These are phyloP conservation scores for Drosophila ficusphila DNA, from an alignment of 1,140 invertebrate genomes.

Conservation along the genomic window DNA sequence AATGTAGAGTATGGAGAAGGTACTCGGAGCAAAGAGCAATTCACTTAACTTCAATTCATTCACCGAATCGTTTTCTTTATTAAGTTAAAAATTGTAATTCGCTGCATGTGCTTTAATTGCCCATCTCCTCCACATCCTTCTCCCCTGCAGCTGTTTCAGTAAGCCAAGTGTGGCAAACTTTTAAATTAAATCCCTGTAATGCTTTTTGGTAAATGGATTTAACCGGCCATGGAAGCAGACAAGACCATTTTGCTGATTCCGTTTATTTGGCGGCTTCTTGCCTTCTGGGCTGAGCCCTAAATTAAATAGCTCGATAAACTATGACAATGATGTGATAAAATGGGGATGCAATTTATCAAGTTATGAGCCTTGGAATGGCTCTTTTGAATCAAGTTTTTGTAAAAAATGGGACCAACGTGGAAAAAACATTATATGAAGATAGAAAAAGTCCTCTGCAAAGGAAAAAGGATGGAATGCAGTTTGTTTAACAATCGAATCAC, in stretches of 20 bases:
- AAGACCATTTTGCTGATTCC: not conserved
- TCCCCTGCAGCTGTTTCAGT: not conserved
- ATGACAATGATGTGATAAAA: too few relatives aligned
- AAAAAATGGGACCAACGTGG: too few relatives aligned
- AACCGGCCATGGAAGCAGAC: conserved; percentile 1
- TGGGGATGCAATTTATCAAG: too few relatives aligned
- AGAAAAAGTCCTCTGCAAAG: too few relatives aligned
- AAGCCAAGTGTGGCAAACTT: conserved; percentile 56
- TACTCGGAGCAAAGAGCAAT: conserved; percentile 25
- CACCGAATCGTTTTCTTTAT: conserved; percentile 53
- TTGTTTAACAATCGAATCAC: too few relatives aligned
- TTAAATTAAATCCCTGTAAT: conserved; percentile 69
- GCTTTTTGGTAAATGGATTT: conserved; percentile 53
- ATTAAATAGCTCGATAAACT: conserved; percentile 49
- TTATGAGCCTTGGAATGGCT: too few relatives aligned
- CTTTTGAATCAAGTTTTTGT: too few relatives aligned
- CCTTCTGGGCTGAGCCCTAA: conserved; percentile 9
- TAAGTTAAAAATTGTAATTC: conserved; percentile 74
- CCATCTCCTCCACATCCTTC: not conserved
- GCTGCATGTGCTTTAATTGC: conserved; percentile 60
- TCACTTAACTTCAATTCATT: conserved; percentile 19
- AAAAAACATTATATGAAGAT: too few relatives aligned
- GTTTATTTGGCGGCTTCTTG: conserved; percentile 13
- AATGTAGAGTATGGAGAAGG: not conserved
- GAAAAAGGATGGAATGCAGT: too few relatives aligned